Evolutionary conservation across 1,140 invertebrate species (phyloP).

Genomic region (Goniozus legneri): DNA sequence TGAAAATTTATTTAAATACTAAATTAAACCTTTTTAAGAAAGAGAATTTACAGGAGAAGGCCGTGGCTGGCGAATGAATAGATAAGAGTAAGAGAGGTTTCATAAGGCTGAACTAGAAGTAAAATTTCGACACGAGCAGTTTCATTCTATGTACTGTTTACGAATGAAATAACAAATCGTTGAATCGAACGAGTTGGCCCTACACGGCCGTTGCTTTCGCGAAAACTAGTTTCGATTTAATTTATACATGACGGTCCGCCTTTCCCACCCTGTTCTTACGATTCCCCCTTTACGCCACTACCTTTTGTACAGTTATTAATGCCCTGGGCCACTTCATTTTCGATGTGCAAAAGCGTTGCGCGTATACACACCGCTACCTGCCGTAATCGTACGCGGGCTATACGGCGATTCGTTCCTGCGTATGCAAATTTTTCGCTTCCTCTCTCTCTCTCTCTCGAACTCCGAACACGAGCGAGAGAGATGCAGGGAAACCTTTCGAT

Average conservation of each 20-base stretch:
- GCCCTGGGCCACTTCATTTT: slow-evolving; percentile 46
- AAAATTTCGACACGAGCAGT: no score
- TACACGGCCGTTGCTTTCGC: slow-evolving; percentile 21
- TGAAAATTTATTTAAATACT: no score
- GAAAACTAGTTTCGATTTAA: slow-evolving; percentile 41
- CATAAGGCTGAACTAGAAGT: no score
- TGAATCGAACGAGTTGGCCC: slow-evolving; percentile 19
- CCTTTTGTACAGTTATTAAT: slow-evolving; percentile 46
- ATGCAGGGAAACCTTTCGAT: slow-evolving; percentile 26
- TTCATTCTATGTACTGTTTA: no score
- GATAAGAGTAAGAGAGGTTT: no score
- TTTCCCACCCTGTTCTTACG: slow-evolving; percentile 33
- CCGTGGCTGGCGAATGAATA: no score
- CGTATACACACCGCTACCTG: slow-evolving; percentile 38
- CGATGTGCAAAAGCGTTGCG: no score
- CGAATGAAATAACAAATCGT: no score
- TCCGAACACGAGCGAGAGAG: slow-evolving; percentile 13
- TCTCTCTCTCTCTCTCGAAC: no score
- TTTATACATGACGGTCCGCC: slow-evolving; percentile 32
- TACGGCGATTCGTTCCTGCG: slow-evolving; percentile 40
- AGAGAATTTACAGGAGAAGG: no score
- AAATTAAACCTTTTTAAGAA: no score
- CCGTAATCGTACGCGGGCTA: slow-evolving; percentile 29
- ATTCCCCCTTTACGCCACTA: no score
- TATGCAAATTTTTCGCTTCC: slow-evolving; percentile 46